Percentiles rank a stretch among this genome's conserved stretches.
Conservation (phyloP, 2,888 invertebrate genomes). For the Gastracanthus pulcherrimus region DNA sequence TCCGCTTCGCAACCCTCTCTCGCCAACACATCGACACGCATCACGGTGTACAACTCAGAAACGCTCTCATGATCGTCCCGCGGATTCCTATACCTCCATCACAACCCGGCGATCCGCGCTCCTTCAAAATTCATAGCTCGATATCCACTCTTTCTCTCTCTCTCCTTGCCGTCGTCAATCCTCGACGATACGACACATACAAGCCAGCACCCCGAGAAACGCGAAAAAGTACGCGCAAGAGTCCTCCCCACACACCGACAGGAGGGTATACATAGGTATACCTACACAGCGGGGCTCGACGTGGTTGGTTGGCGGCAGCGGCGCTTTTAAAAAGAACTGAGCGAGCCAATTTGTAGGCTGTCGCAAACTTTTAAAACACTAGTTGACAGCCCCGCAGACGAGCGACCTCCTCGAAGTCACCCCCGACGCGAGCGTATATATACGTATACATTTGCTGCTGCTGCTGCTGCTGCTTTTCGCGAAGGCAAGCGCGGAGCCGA, state of each 20-base stretch:
- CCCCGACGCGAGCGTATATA: slow-evolving; percentile 55
- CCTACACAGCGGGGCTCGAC: slow-evolving; percentile 13
- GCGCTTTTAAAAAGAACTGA: slow-evolving; percentile 77
- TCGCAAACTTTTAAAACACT: slow-evolving; percentile 78
- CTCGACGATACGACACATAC: too few relatives aligned
- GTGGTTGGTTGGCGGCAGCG: slow-evolving; percentile 59
- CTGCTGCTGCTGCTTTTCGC: slow-evolving; percentile 60
- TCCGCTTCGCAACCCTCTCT: too few relatives aligned
- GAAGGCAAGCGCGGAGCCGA: slow-evolving; percentile 67
- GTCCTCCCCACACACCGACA: neutral
- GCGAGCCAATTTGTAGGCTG: slow-evolving; percentile 78
- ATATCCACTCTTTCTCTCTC: too few relatives aligned
- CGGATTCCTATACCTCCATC: too few relatives aligned
- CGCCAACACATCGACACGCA: too few relatives aligned
- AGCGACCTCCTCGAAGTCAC: slow-evolving; percentile 48
- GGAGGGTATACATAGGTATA: neutral
- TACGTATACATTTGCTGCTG: too few relatives aligned
- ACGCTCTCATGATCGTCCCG: too few relatives aligned
- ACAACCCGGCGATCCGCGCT: too few relatives aligned
- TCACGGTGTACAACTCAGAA: too few relatives aligned
- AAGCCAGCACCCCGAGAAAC: neutral
- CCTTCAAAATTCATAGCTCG: too few relatives aligned
- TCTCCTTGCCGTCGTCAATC: too few relatives aligned
- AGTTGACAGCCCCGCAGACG: slow-evolving; percentile 73
- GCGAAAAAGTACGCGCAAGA: neutral